These are phyloP conservation scores for Cirrhinus mrigala DNA, from an alignment of 2,797 vertebrate species.

Conservation along the genomic window DNA sequence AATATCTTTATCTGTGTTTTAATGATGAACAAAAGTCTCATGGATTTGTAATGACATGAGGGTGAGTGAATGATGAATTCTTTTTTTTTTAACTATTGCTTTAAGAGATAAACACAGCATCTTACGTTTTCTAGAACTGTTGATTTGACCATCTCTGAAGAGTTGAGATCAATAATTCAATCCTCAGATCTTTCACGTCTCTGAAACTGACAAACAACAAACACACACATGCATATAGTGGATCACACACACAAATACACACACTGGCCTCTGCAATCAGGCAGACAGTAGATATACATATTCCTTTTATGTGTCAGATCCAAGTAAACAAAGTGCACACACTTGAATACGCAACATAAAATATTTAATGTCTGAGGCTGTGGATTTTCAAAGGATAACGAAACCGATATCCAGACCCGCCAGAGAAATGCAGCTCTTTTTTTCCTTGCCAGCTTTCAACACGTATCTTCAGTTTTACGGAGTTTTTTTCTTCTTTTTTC, in stretches of 20 bases:
- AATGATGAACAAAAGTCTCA: not conserved
- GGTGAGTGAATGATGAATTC: not conserved
- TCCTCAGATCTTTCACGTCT: slow-evolving; percentile 37
- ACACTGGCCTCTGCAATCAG: slow-evolving; percentile 10
- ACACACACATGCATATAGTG: not conserved
- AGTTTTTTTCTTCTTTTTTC: not conserved
- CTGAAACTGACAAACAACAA: slow-evolving; percentile 16
- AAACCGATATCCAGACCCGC: slow-evolving; percentile 10
- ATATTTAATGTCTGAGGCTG: slow-evolving; percentile 10
- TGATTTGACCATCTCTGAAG: slow-evolving; percentile 3
- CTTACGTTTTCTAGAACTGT: slow-evolving; percentile 11
- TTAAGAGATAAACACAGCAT: not conserved
- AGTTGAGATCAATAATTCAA: slow-evolving; percentile 30
- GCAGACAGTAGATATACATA: not conserved
- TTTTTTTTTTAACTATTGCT: not conserved
- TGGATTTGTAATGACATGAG: not conserved
- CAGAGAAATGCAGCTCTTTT: not conserved
- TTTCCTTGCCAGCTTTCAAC: not conserved
- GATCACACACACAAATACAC: not conserved
- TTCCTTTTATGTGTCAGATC: slow-evolving; percentile 20
- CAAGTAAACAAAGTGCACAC: not conserved
- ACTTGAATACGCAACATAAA: slow-evolving; percentile 29
- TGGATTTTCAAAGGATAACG: slow-evolving; percentile 12
- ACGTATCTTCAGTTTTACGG: not conserved
- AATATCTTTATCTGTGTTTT: not conserved